phyloP scores from a whole-genome alignment of 2,797 vertebrate genomes.

The Sebastes kiyomatsui region DNA sequence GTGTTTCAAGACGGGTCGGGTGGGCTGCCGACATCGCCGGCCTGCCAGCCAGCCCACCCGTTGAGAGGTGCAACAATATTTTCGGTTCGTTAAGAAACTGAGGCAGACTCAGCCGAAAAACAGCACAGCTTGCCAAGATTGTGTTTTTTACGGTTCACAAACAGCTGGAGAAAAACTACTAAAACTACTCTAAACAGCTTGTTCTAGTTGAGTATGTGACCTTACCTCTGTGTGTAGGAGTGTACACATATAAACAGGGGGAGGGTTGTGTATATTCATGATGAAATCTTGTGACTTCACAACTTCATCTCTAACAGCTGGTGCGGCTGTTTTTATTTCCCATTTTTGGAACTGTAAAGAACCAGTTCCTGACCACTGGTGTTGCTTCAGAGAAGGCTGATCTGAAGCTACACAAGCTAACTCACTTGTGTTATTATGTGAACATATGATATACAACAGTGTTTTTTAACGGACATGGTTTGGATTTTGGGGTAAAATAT shows the following conservation, averaged over 20 bases:
- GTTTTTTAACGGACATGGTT: no score
- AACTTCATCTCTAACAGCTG: neutral
- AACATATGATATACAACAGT: neutral
- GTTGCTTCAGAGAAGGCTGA: neutral
- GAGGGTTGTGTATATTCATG: neutral
- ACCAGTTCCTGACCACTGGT: neutral
- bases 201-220: neutral
- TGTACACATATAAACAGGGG: neutral
- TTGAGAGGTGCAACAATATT: no score
- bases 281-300: neutral
- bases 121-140: neutral
- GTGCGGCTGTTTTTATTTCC: neutral
- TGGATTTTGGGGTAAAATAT: no score
- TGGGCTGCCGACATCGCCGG: no score
- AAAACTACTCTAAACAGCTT: neutral
- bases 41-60: no score
- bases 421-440: no score
- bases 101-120: neutral
- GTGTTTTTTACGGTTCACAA: neutral
- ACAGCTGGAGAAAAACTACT: neutral
- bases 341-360: neutral
- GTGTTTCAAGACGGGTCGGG: no score
- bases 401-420: neutral
- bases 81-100: no score
- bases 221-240: neutral